Conservation (phyloP, 2,888 invertebrate species). For the Dexiosoma caninum region DNA sequence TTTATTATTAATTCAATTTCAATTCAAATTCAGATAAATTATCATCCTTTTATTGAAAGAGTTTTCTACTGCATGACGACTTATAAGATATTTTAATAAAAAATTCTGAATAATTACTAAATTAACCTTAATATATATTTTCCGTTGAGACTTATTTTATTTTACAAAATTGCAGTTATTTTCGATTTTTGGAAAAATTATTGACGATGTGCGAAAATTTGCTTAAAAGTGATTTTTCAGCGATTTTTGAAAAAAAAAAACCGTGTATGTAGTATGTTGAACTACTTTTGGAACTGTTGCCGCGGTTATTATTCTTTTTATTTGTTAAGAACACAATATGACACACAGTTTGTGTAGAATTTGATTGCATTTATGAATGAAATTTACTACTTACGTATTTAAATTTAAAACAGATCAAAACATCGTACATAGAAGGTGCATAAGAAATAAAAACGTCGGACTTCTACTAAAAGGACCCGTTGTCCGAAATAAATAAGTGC, state of each 20-base stretch:
- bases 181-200: no score
- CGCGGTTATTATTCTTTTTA: neutral
- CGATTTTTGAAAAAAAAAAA: neutral
- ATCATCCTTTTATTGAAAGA: no score
- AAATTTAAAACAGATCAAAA: constrained; percentile 66
- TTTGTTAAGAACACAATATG: constrained; percentile 7
- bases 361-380: constrained; percentile 77
- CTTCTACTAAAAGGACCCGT: constrained; percentile 10
- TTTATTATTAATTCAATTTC: no score
- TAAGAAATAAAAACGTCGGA: constrained; percentile 24
- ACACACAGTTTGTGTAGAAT: constrained; percentile 1
- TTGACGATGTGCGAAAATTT: no score
- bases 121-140: no score
- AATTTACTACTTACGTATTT: constrained; percentile 77
- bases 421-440: constrained; percentile 16
- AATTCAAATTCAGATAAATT: no score
- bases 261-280: neutral
- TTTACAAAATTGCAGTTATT: no score
- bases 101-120: no score
- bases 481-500: constrained; percentile 57
- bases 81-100: no score
- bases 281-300: neutral
- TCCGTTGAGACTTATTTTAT: no score
- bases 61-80: no score
- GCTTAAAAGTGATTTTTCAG: no score